Evolutionary conservation across 2,888 invertebrate genomes (phyloP).

Genomic region (Palloptera scutellata): DNA sequence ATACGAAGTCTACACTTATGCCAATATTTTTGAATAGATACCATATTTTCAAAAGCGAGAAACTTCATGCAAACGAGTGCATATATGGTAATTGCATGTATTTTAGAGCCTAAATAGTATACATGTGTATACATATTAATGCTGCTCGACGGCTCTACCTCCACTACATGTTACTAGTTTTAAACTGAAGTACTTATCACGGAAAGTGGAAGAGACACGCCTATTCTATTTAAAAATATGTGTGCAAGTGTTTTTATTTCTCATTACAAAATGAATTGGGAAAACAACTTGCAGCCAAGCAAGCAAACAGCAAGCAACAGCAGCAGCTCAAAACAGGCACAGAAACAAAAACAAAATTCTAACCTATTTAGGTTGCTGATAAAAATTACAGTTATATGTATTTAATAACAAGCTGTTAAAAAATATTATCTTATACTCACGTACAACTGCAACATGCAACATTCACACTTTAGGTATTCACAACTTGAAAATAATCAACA

Average conservation of each 20-base stretch:
- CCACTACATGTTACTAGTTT: constrained; percentile 1
- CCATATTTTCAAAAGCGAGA: not conserved
- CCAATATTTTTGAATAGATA: not conserved
- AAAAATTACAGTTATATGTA: not conserved
- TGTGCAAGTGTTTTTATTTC: not conserved
- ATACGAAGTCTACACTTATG: not conserved
- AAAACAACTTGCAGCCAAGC: not conserved
- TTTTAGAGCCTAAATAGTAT: not conserved
- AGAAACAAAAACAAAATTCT: not conserved
- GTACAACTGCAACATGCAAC: not conserved
- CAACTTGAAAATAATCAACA: no score
- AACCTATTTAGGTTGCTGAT: constrained; percentile 3
- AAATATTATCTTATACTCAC: not conserved
- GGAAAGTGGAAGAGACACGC: not conserved
- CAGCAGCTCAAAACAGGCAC: not conserved
- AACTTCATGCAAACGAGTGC: not conserved
- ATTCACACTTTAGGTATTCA: no score
- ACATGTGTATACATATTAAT: not conserved
- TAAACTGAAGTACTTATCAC: not conserved
- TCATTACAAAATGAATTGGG: not conserved
- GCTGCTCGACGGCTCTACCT: not conserved
- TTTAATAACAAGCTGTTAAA: not conserved
- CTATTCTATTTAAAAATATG: not conserved
- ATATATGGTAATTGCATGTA: not conserved
- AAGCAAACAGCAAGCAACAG: not conserved